phyloP scores from a whole-genome alignment of 2,888 invertebrate species.

The Salticus scenicus region DNA sequence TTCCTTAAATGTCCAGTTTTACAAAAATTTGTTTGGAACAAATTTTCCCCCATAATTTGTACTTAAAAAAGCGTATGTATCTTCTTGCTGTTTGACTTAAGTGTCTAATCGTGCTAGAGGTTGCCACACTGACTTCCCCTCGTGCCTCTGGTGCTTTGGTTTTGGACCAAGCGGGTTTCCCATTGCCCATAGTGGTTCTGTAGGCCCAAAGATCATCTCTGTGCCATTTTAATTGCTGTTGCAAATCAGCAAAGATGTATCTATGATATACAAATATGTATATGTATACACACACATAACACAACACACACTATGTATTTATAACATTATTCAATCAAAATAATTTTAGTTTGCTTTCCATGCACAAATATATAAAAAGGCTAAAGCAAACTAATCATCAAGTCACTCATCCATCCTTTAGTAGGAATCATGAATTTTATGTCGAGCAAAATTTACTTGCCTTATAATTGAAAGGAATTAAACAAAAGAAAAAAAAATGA shows the following conservation, averaged over 20 bases:
- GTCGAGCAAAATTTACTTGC: conserved; percentile 44
- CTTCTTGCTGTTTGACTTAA: background rate
- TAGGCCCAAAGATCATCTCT: conserved; percentile 66
- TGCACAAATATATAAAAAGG: conserved; percentile 45
- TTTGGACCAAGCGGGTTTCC: conserved; percentile 39
- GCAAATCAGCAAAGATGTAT: conserved; percentile 31
- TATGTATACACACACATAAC: conserved; percentile 45
- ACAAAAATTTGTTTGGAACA: conserved; percentile 23
- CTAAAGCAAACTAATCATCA: conserved; percentile 43
- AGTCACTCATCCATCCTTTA: conserved; percentile 50
- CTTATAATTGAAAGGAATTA: conserved; percentile 21
- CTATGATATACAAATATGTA: conserved; percentile 38
- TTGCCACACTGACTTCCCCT: conserved; percentile 26
- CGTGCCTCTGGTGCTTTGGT: conserved; percentile 37
- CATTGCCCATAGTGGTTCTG: conserved; percentile 28
- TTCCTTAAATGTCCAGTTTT: background rate
- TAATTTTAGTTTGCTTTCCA: conserved; percentile 44
- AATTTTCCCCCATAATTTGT: conserved; percentile 8
- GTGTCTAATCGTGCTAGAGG: conserved; percentile 25
- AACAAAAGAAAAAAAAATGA: background rate
- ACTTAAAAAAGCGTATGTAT: conserved; percentile 19
- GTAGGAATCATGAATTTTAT: conserved; percentile 19
- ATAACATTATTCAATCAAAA: conserved; percentile 68
- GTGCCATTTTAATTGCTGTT: conserved; percentile 63
- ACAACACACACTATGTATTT: too few relatives aligned